These are phyloP conservation scores for Cryptosula pallasiana DNA, from an alignment of 2,888 invertebrate genomes.

Conservation along the genomic window DNA sequence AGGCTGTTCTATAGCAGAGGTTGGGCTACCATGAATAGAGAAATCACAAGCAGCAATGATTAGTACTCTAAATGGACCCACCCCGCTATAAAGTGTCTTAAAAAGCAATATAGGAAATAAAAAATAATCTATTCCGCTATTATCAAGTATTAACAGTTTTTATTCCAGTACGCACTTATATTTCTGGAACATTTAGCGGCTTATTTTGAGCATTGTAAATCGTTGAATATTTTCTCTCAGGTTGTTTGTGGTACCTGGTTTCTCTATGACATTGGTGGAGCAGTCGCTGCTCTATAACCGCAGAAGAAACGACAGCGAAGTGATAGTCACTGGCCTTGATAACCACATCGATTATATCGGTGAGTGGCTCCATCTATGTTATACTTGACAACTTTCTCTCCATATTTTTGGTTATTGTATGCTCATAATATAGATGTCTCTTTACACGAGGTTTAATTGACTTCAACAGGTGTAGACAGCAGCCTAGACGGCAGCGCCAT, in stretches of 20 bases:
- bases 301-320: constrained; percentile 73
- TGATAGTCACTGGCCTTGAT: constrained; percentile 24
- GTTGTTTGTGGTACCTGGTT: constrained; percentile 88
- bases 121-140: not conserved
- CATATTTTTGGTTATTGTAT: too few species aligned
- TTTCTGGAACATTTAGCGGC: too few species aligned
- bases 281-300: constrained; percentile 91
- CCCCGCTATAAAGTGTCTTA: too few species aligned
- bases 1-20: too few species aligned
- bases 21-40: too few species aligned
- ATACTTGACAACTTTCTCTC: too few species aligned
- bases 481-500: constrained; percentile 29
- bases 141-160: too few species aligned
- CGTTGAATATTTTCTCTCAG: constrained; percentile 42
- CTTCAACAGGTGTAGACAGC: constrained; percentile 28
- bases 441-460: too few species aligned
- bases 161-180: too few species aligned
- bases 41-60: too few species aligned
- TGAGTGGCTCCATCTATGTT: not conserved
- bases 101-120: not conserved
- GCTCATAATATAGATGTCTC: too few species aligned
- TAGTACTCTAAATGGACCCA: too few species aligned
- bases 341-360: constrained; percentile 26
- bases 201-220: not conserved
- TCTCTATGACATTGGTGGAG: constrained; percentile 82